Base-by-base conservation (phyloP, 53 echinoderm and acorn worm species). In the Stichopus horrens region DNA sequence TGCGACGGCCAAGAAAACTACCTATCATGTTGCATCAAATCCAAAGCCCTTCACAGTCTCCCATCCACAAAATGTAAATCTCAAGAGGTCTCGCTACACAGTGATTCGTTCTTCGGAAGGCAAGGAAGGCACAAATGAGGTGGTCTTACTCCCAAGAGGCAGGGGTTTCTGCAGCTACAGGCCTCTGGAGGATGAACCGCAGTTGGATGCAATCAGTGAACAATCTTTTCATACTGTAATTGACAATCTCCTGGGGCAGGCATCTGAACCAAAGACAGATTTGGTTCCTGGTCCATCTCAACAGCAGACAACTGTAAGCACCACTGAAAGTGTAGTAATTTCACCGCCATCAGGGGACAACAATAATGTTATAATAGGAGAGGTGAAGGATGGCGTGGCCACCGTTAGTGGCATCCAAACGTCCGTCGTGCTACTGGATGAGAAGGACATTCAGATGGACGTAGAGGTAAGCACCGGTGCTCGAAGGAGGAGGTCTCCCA, bases 101-200 rank as follows among this genome's bases (percentile, higher is more conserved):
- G 92, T 97, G 14, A 97, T 97, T 74, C 90, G 95, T 6, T 97
- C 98, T 8, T 91, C 92, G 13, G 94, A 94, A n/a, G 94, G 93
- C 13, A 63, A 75, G 18, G 90, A 91, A 57, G 92, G 90, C 18
- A 92, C 91, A 57, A 95, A 94, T 73, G 95, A 97, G 88, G 95
- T 97, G 22, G 94, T 97, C 19, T 66, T 97, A 55, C 90, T 97
- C 11, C 98, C 98, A 5, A 95, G 95, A 76, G 95, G 97, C 10
- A 73, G 92, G 78, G 79, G 95, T 0, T 86, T 97, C 75, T 91
- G 91, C 20, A 88, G 95, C 55, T 83, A 93, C 71, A 93, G 91
- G 57, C 83, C 86, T 11, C 53, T 86, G 23, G 87, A 91, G 13
- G 87, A 55, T 10, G 54, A 74, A 52, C 58, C 86, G 53, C 74